These are phyloP conservation scores for Dasypolia templi DNA, from an alignment of 2,888 invertebrate genomes.

Conservation along the genomic window DNA sequence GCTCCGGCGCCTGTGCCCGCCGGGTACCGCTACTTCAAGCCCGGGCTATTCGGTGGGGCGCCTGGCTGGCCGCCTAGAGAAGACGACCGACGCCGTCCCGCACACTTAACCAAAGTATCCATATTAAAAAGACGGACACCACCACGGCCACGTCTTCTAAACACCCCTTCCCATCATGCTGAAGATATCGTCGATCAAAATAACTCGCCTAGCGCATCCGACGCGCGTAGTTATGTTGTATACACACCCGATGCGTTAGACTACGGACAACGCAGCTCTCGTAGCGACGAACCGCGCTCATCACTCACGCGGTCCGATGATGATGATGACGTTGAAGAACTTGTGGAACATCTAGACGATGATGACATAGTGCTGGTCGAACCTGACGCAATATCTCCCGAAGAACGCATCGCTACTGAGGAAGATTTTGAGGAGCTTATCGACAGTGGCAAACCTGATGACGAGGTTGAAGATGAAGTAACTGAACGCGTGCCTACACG, in stretches of 20 bases:
- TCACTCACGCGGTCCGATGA: conserved; percentile 78
- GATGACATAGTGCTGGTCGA: conserved; percentile 92
- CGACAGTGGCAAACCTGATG: conserved; percentile 91
- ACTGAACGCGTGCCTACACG: conserved; percentile 85
- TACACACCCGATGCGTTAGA: conserved; percentile 92
- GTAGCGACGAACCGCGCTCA: conserved; percentile 85
- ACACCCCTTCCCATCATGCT: conserved; percentile 74
- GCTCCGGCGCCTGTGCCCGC: conserved; percentile 89
- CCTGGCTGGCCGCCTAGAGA: conserved; percentile 91
- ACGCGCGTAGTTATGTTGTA: conserved; percentile 91
- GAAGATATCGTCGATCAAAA: conserved; percentile 87
- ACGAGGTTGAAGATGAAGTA: conserved; percentile 82
- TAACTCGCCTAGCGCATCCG: conserved; percentile 69
- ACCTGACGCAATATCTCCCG: conserved; percentile 90
- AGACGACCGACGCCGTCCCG: conserved; percentile 79
- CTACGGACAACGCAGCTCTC: conserved; percentile 74
- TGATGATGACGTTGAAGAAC: conserved; percentile 82
- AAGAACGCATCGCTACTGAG: conserved; percentile 92
- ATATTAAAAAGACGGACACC: conserved; percentile 91
- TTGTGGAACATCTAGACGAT: conserved; percentile 87
- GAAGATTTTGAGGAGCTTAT: conserved; percentile 93
- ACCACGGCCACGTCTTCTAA: conserved; percentile 86
- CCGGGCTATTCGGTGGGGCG: conserved; percentile 92
- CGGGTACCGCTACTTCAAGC: conserved; percentile 91
- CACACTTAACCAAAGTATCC: conserved; percentile 89